Base-by-base conservation (phyloP, 35 echinoderm and acorn worm species). In the Holothuria glaberrima region DNA sequence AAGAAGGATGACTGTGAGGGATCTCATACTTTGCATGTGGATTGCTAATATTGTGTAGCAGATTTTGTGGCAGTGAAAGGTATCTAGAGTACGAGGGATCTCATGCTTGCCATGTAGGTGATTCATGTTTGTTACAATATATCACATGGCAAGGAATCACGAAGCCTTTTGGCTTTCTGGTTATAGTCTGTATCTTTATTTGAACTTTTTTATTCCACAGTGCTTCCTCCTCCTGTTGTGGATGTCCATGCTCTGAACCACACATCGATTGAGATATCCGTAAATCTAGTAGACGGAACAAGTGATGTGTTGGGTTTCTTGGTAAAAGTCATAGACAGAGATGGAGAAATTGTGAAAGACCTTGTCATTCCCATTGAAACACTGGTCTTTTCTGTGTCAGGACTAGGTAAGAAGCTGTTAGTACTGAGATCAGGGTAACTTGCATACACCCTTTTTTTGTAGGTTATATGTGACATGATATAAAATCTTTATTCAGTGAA, bases 171-270 rank as follows among this genome's bases (percentile, higher is more conserved):
- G n/a, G n/a, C n/a, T n/a, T n/a, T n/a, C 21, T 33, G 25, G 1
- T 29, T 69, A 6, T 33, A 69, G 66, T 12, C 9, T 69, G 66
- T 10, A 9, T 29, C 66, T 69, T 33, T 12, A 26, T 12, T 33
- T 10, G 5, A 69, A 20, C 66, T 78, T 26, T 26, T 44, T 78
- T 29, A 28, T 27, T 27, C 0, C 5, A 82, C 79, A 82, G 79
- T 48, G 24, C 48, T 82, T 16, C 79, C 79, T 58, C 19, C 79
- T 14, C 79, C 79, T 18, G 22, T 60, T 19, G 79, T 82, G 24
- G 79, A 82, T 57, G 48, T 82, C 48, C 44, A 48, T 28, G 50
- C 79, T 25, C 79, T 82, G 16, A 82, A 82, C 48, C 25, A 82
- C 48, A 82, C 79, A 21, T 29, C 79, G 4, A 57, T 82, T 28